Base-by-base conservation (phyloP, 2,888 invertebrate genomes). In the Himalopsyche kuldschensis region DNA sequence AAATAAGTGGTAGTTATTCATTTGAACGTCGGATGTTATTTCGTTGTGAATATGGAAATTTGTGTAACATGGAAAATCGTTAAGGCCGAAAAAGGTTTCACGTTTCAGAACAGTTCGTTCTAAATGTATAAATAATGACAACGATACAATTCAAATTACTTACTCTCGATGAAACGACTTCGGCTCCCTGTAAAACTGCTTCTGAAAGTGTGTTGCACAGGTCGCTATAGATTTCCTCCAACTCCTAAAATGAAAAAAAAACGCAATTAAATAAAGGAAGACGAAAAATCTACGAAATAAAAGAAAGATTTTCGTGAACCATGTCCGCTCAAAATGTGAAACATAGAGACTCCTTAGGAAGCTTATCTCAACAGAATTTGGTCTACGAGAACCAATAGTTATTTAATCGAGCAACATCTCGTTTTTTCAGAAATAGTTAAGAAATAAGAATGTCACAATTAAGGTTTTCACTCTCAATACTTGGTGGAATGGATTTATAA, bases 221-320 rank as follows among this genome's bases (percentile, higher is more conserved):
- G 89, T 98, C 98, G 87, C 95, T 94, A 91, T 98, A 96, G 88
- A 98, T 96, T 89, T 98, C 97, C 91, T 98, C 97, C 88, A 98
- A 92, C 91, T 98, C 98, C 95, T 97, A 94, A 20, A 83, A 83
- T 10, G 35, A 81, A 76, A 15, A 27, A 63, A 32, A 80, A 6
- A 63, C 27, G 5, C 24, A 63, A 20, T 78, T 27, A 20, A 55
- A 55, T 20, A 55, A 20, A 20, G 55, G 6, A 20, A 20, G 55
- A 1, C 6, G 10, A 3, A 31, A 31, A 75, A 75, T 15, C 8
- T 15, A 3, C 11, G n/a, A 75, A 4, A 75, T 3, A 31, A 69
- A 69, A 27, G 11, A 6, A 17, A 69, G 55, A 47, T 47, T 47
- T n/a, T n/a, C n/a, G n/a, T n/a, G n/a, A n/a, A n/a, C n/a, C n/a